These are phyloP conservation scores for Leguminivora glycinivorella DNA, from an alignment of 1,140 invertebrate genomes.

Conservation along the genomic window DNA sequence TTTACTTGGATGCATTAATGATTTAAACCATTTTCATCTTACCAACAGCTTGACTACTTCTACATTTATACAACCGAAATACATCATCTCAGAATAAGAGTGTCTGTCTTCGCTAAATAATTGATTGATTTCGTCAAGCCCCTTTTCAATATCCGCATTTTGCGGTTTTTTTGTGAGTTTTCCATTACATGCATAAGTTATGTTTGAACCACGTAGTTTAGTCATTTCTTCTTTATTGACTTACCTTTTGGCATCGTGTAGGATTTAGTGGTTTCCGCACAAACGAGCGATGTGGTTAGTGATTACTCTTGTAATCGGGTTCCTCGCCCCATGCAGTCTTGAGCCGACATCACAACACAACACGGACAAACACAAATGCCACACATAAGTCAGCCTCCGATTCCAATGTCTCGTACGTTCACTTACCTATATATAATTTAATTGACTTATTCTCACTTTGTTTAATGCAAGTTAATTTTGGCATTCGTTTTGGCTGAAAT, in stretches of 20 bases:
- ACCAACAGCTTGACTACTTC: no score
- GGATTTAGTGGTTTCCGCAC: conserved; percentile 14
- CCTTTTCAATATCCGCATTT: neutral
- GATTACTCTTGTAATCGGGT: conserved; percentile 32
- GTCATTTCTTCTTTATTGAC: conserved; percentile 33
- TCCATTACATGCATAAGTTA: neutral
- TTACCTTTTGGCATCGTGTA: conserved; percentile 64
- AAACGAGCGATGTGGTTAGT: conserved; percentile 10
- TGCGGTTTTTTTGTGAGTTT: conserved; percentile 6
- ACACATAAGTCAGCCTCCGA: conserved; percentile 29
- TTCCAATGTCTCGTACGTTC: conserved; percentile 16
- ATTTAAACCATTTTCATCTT: no score
- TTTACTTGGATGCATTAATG: no score
- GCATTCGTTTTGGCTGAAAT: conserved; percentile 54
- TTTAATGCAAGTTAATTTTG: conserved; percentile 44
- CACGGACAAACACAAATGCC: conserved; percentile 36
- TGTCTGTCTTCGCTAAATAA: neutral
- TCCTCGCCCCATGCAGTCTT: conserved; percentile 49
- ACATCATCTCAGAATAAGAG: neutral
- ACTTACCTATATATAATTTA: conserved; percentile 41
- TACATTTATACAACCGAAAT: neutral
- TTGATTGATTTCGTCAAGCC: neutral
- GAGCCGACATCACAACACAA: conserved; percentile 52
- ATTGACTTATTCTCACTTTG: conserved; percentile 45
- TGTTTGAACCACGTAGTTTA: neutral